Evolutionary conservation across 2,888 invertebrate genomes (phyloP).

Genomic region (Ametastegia equiseti): DNA sequence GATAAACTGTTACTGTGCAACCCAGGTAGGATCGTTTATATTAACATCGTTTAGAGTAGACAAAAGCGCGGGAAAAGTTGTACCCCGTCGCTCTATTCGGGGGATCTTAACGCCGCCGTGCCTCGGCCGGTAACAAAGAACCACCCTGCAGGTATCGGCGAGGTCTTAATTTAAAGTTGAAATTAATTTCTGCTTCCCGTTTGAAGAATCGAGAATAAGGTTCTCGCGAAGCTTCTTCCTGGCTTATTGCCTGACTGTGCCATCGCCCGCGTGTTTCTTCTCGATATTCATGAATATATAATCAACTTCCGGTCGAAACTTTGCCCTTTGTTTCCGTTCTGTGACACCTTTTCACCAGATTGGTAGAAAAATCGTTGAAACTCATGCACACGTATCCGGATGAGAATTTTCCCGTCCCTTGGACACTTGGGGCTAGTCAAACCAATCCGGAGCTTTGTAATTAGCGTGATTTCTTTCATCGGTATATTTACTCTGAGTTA

Average conservation of each 20-base stretch:
- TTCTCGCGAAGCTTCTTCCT: constrained; percentile 36
- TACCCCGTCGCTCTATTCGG: constrained; percentile 23
- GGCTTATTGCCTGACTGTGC: neutral
- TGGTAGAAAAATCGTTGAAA: neutral
- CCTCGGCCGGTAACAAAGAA: constrained; percentile 69
- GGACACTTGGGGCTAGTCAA: neutral
- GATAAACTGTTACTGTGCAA: constrained; percentile 26
- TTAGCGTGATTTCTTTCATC: constrained; percentile 26
- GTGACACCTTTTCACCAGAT: neutral
- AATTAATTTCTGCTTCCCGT: constrained; percentile 73
- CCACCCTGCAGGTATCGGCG: constrained; percentile 72
- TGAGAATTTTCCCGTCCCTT: neutral
- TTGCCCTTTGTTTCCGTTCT: constrained; percentile 44
- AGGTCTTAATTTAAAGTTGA: constrained; percentile 75
- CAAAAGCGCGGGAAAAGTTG: constrained; percentile 72
- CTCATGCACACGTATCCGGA: neutral
- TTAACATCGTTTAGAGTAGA: constrained; percentile 66
- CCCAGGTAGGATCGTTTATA: constrained; percentile 44
- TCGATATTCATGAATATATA: constrained; percentile 45
- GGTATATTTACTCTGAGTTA: constrained; percentile 17
- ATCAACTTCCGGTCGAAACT: constrained; percentile 28
- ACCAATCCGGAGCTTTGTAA: neutral
- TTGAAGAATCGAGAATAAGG: constrained; percentile 54
- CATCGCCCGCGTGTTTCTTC: constrained; percentile 4
- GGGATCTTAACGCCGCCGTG: constrained; percentile 55